Conservation (phyloP, 1,140 invertebrate species). For the Trichonephila clavata region DNA sequence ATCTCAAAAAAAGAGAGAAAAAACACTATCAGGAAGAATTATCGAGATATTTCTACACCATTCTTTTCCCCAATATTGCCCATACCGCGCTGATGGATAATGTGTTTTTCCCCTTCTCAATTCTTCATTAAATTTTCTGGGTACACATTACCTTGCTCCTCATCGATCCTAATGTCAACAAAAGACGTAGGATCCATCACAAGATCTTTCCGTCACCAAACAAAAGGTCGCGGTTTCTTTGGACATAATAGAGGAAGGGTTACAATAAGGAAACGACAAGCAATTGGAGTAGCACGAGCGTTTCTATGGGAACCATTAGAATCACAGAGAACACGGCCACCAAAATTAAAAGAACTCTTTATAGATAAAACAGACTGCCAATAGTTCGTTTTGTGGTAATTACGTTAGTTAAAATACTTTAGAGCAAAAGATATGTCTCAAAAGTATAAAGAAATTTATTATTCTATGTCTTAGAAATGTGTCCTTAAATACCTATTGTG, state of each 20-base stretch:
- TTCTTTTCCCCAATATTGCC: too few species aligned
- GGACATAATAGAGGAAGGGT: constrained; percentile 25
- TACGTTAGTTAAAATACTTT: not conserved
- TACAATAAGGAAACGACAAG: constrained; percentile 3
- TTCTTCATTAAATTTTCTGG: constrained; percentile 41
- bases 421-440: too few species aligned
- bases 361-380: not conserved
- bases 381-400: not conserved
- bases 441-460: too few species aligned
- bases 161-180: constrained; percentile 31
- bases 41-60: too few species aligned
- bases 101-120: constrained; percentile 8
- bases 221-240: constrained; percentile 5
- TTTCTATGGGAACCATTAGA: constrained; percentile 5
- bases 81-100: not conserved
- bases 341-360: not conserved
- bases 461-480: too few species aligned
- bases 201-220: constrained; percentile 32
- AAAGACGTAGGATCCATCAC: constrained; percentile 17
- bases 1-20: too few species aligned
- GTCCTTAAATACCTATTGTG: too few species aligned
- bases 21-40: too few species aligned
- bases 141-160: not conserved
- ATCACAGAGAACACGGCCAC: not conserved
- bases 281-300: not conserved